Evolutionary conservation across 2,113 vertebrate species (phyloP), one percentile per base, ranked within the genome.

Genomic region (Lagopus muta): DNA sequence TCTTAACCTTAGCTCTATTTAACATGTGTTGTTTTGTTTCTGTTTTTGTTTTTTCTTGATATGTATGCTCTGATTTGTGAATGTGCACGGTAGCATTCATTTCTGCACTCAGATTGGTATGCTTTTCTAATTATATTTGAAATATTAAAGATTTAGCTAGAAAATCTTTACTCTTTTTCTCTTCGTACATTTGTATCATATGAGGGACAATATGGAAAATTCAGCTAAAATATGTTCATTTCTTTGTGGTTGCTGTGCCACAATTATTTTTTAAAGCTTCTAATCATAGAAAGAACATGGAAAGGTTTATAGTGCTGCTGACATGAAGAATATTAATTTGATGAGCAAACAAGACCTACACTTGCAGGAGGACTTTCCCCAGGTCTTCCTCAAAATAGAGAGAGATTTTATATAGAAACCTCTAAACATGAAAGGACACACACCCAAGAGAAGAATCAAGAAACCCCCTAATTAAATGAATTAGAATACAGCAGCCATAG

Each of bases 401-500:
- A 92, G 18, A 69, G 91, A 38, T 92, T 96, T 97, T 82, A 74
- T 84, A 25, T 32, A 86, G 50, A 87, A 92, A 66, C 38, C 80
- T 85, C 89, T 57, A 92, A 96, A 97, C 58, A 75, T 24, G 78
- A 97, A 97, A 94, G 28, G 94, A 93, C 73, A 83, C 34, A 22
- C 38, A 20, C 54, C 10, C n/a, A 22, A 69, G 79, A 93, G 58
- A 92, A 91, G 52, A 92, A 54, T 60, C 34, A 81, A 71, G 75
- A 88, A 96, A 88, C 45, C 42, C 27, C 36, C 70, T 89, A 92
- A 94, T 86, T 97, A 95, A 97, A 89, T 94, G 86, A 95, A 96
- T 94, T 86, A 94, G 72, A 87, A 78, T 85, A 74, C 8, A 36
- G 55, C 25, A 69, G 42, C n/a, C 48, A 93, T 62, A 95, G 96